Percentiles rank a stretch among this genome's conserved stretches.
Conservation (phyloP, 2,888 invertebrate genomes). For the Dendrolimus pini region DNA sequence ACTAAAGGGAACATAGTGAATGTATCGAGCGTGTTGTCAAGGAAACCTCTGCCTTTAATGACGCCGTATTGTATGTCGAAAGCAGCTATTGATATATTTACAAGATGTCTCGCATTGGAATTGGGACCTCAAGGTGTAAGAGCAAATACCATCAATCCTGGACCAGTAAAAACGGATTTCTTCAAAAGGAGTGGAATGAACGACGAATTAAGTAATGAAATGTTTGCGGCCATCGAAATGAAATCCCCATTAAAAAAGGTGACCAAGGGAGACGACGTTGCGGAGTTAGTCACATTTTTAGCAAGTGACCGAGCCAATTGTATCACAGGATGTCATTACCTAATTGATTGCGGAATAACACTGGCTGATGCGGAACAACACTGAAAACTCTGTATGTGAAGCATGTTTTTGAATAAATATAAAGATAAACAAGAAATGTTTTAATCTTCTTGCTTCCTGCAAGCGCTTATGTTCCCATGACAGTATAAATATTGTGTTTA, state of each 20-base stretch:
- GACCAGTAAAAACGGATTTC: conserved; percentile 47
- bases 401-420: conserved; percentile 11
- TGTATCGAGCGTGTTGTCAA: conserved; percentile 46
- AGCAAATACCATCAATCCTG: conserved; percentile 56
- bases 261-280: conserved; percentile 40
- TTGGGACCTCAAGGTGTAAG: conserved; percentile 44
- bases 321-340: conserved; percentile 44
- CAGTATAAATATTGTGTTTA: conserved; percentile 23
- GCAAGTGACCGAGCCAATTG: conserved; percentile 48
- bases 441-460: background rate
- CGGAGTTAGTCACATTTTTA: conserved; percentile 44
- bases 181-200: conserved; percentile 42
- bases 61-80: conserved; percentile 56
- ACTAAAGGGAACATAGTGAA: conserved; percentile 52
- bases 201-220: conserved; percentile 28
- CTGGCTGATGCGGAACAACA: conserved; percentile 33
- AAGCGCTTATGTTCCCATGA: background rate
- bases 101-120: conserved; percentile 50
- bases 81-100: conserved; percentile 54
- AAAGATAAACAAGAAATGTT: conserved; percentile 8
- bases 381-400: conserved; percentile 19
- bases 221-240: conserved; percentile 31
- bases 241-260: conserved; percentile 38
- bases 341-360: conserved; percentile 47
- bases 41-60: conserved; percentile 34